Evolutionary conservation across 2,113 vertebrate genomes (phyloP), one percentile per base, ranked within the genome.

Genomic region (Hydrochoerus hydrochaeris): DNA sequence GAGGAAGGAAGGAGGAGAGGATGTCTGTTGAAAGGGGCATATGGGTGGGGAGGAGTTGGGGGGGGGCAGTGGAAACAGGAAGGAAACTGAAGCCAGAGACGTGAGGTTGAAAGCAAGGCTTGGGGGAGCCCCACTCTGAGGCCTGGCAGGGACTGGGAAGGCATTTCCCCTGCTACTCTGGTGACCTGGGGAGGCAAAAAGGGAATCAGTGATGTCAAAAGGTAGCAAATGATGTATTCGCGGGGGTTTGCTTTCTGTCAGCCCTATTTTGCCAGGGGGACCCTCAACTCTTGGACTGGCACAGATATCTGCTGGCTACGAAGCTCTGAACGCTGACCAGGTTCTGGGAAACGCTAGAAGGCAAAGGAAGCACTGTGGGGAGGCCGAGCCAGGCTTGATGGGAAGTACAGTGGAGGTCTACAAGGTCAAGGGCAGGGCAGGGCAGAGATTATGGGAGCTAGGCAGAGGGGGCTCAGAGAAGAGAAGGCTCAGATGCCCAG

Each of bases 1-100:
- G 97, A 96, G 97, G 97, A 98, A 98, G 98, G 97, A 97, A 97
- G 95, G 94, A 97, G 92, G 95, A 94, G 98, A 98, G 98, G 97
- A 97, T 98, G 98, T 98, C 97, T 98, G 97, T 98, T 97, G 97
- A 98, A 98, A 98, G 97, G 98, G 97, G 96, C 85, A 96, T 96
- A 97, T 95, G 97, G 95, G 95, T 95, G 97, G 97, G 97, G 97
- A 97, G 97, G 97, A 83, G 97, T 81, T 58, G 52, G 94, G 87
- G 87, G 87, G 94, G 95, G 82, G 75, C 0, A 22, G 96, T 86
- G 97, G 98, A 98, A 98, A 98, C 97, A 98, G 98, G 98, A 98
- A 98, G 98, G 98, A 98, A 98, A 98, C 85, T 95, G 91, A 97
- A 98, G 98, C 97, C 97, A 97, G 96, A 97, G 96, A 97, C 97